Evolutionary conservation across 2,113 vertebrate genomes (phyloP).

Genomic region (Corythoichthys intestinalis): DNA sequence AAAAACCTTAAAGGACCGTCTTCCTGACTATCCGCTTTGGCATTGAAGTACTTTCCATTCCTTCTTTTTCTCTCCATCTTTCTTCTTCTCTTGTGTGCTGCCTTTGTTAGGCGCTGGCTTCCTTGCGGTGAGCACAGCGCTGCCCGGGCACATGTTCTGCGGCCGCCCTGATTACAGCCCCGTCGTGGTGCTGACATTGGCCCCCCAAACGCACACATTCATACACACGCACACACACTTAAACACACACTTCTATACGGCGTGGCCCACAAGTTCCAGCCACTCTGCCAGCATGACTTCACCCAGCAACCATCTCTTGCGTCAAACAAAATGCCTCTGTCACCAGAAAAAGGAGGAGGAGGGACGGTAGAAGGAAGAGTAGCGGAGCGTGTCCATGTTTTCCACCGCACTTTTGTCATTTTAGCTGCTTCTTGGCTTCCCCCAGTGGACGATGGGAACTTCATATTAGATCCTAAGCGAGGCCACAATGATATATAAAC

Average conservation of each 20-base stretch:
- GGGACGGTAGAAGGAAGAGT: constrained; percentile 30
- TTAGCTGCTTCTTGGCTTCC: constrained; percentile 60
- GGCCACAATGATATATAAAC: background rate
- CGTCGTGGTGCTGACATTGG: constrained; percentile 74
- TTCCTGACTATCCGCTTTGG: background rate
- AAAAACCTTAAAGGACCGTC: background rate
- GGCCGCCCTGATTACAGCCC: constrained; percentile 74
- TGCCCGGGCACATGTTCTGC: constrained; percentile 70
- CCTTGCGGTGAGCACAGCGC: constrained; percentile 66
- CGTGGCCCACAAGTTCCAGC: constrained; percentile 66
- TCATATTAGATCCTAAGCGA: constrained; percentile 16
- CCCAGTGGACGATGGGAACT: constrained; percentile 38
- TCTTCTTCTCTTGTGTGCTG: constrained; percentile 30
- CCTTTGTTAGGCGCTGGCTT: constrained; percentile 62
- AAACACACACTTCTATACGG: constrained; percentile 22
- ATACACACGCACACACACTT: constrained; percentile 36
- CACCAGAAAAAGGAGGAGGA: constrained; percentile 71
- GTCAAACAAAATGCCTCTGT: constrained; percentile 80
- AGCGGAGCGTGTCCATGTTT: constrained; percentile 64
- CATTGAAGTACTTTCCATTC: constrained; percentile 27
- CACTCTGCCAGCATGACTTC: constrained; percentile 74
- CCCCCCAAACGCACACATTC: constrained; percentile 57
- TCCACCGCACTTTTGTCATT: constrained; percentile 71
- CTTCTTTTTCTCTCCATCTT: constrained; percentile 12
- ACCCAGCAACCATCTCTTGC: constrained; percentile 71